These are phyloP conservation scores for Chloroclysta siterata DNA, from an alignment of 2,888 invertebrate genomes.

Conservation along the genomic window DNA sequence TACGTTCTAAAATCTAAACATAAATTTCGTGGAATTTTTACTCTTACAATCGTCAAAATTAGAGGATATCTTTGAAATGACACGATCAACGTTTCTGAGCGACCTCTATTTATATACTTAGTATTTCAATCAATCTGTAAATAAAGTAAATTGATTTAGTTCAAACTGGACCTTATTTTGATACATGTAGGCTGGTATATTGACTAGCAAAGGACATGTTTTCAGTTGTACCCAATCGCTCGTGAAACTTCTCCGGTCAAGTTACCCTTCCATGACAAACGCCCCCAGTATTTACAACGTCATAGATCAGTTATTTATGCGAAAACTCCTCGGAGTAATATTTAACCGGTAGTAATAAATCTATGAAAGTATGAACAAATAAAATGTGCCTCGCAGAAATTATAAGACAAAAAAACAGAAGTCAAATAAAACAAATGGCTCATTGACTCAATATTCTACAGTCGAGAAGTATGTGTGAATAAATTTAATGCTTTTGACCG, in stretches of 20 bases:
- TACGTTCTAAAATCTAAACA: too few species aligned
- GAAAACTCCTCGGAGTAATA: constrained; percentile 18
- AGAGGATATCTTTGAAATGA: too few species aligned
- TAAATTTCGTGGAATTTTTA: too few species aligned
- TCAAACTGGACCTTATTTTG: not conserved
- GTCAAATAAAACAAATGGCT: too few species aligned
- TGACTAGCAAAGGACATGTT: constrained; percentile 19
- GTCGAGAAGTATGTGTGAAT: too few species aligned
- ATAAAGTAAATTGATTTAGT: not conserved
- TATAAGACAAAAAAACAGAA: not conserved
- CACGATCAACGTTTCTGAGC: too few species aligned
- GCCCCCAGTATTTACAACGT: constrained; percentile 33
- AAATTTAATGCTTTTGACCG: too few species aligned
- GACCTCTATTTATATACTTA: too few species aligned
- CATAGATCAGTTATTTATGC: constrained; percentile 36
- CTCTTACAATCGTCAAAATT: too few species aligned
- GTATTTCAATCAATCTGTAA: not conserved
- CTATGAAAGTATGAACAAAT: constrained; percentile 2
- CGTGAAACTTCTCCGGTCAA: constrained; percentile 33
- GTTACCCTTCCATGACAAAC: constrained; percentile 35
- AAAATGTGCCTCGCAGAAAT: not conserved
- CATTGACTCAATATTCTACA: too few species aligned
- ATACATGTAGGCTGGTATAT: constrained; percentile 3
- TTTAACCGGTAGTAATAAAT: not conserved
- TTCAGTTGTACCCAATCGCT: constrained; percentile 21